Percentiles rank a stretch among this genome's conserved stretches.
Conservation (phyloP, 2,888 invertebrate species). For the Panorpa germanica region DNA sequence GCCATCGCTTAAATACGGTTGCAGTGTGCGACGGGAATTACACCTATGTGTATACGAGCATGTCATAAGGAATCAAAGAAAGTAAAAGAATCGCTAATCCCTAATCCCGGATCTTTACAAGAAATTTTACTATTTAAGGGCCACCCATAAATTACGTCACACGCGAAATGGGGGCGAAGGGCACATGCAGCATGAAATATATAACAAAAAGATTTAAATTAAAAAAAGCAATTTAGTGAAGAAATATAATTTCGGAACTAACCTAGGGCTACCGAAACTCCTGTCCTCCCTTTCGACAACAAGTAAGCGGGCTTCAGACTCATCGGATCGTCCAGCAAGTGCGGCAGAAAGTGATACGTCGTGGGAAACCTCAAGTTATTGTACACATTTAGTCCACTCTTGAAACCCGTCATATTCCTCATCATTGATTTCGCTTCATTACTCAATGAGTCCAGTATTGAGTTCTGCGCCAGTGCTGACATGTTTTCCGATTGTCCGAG, state of each 20-base stretch:
- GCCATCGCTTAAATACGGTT: no score
- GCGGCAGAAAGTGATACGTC: conserved; percentile 72
- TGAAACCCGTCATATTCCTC: conserved; percentile 29
- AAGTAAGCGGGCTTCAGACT: conserved; percentile 63
- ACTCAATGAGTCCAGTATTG: conserved; percentile 21
- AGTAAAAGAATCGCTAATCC: no score
- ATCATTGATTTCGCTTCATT: conserved; percentile 25
- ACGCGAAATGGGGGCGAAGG: no score
- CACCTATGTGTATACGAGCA: no score
- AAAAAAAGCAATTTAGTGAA: no score
- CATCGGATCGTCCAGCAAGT: conserved; percentile 57
- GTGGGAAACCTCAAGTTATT: conserved; percentile 49
- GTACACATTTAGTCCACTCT: conserved; percentile 23
- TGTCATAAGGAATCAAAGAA: no score
- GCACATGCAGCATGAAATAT: no score
- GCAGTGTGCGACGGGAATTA: no score
- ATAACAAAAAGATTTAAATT: no score
- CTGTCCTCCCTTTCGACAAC: conserved; percentile 50
- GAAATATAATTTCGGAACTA: conserved; percentile 8
- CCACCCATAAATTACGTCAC: no score
- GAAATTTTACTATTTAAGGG: no score
- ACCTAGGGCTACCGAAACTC: conserved; percentile 65
- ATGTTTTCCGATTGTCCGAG: conserved; percentile 28
- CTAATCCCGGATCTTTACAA: no score
- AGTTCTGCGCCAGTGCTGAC: conserved; percentile 10